Conservation (phyloP, 2,888 invertebrate species). For the Lasioglossum pauxillum region DNA sequence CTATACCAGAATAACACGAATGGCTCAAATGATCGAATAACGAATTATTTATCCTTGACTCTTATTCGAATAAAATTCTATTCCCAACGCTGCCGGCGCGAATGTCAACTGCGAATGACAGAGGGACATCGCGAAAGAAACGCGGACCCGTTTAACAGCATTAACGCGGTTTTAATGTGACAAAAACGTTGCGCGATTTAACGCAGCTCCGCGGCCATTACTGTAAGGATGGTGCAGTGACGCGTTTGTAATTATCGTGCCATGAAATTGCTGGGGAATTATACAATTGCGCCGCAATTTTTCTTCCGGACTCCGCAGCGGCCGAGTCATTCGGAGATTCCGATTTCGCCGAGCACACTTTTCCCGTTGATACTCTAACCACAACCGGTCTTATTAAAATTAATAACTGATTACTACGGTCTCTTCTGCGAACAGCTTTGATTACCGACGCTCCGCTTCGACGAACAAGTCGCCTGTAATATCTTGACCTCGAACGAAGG, state of each 20-base stretch:
- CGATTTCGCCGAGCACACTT: slow-evolving; percentile 13
- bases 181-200: slow-evolving; percentile 19
- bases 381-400: slow-evolving; percentile 14
- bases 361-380: background rate
- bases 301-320: slow-evolving; percentile 6
- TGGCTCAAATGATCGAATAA: too few species aligned
- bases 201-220: slow-evolving; percentile 21
- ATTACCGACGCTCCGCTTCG: too few species aligned
- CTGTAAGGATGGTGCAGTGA: slow-evolving; percentile 35
- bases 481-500: background rate
- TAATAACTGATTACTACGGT: background rate
- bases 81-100: background rate
- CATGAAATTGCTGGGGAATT: slow-evolving; percentile 48
- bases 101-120: background rate
- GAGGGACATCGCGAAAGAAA: background rate
- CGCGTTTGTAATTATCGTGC: slow-evolving; percentile 54
- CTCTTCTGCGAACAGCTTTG: background rate
- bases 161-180: slow-evolving; percentile 16
- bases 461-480: background rate
- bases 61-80: background rate
- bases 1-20: background rate
- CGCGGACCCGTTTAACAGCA: slow-evolving; percentile 7
- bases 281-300: slow-evolving; percentile 47
- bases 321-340: background rate
- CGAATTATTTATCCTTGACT: background rate